phyloP scores from a whole-genome alignment of 2,888 invertebrate species.

The Conops quadrifasciatus region DNA sequence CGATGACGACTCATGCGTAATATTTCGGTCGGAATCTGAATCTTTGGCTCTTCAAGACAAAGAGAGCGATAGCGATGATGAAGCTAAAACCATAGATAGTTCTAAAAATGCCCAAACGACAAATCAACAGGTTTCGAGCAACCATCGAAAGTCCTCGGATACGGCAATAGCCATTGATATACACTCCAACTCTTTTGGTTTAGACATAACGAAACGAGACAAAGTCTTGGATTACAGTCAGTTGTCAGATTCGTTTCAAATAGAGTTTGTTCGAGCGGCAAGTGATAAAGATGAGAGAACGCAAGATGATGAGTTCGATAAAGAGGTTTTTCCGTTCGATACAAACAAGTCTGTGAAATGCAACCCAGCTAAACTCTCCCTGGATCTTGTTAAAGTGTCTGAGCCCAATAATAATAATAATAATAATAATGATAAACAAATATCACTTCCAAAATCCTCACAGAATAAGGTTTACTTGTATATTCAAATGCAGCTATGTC shows the following conservation, averaged over 20 bases:
- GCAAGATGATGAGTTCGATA: conserved; percentile 34
- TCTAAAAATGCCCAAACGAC: conserved; percentile 24
- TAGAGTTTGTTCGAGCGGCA: conserved; percentile 61
- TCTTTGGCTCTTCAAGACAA: conserved; percentile 51
- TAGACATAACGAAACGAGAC: conserved; percentile 39
- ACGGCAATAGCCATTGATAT: conserved; percentile 57
- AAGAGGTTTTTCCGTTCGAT: conserved; percentile 31
- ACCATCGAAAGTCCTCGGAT: conserved; percentile 30
- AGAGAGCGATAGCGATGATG: conserved; percentile 22
- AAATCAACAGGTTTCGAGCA: neutral
- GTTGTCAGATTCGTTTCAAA: conserved; percentile 63
- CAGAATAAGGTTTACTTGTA: conserved; percentile 78
- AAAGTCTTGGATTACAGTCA: conserved; percentile 56
- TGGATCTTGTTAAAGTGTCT: conserved; percentile 52
- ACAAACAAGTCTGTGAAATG: neutral
- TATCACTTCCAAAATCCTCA: conserved; percentile 42
- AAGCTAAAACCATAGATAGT: conserved; percentile 33
- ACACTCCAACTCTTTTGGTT: conserved; percentile 54
- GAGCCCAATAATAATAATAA: conserved; percentile 41
- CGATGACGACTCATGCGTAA: conserved; percentile 59
- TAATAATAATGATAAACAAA: conserved; percentile 39
- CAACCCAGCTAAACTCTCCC: conserved; percentile 51
- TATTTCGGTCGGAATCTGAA: conserved; percentile 61
- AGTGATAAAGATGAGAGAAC: conserved; percentile 42
- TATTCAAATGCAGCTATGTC: conserved; percentile 98